Evolutionary conservation across 2,888 invertebrate genomes (phyloP), one percentile per base, ranked within the genome.

Genomic region (Cephus pygmeus): DNA sequence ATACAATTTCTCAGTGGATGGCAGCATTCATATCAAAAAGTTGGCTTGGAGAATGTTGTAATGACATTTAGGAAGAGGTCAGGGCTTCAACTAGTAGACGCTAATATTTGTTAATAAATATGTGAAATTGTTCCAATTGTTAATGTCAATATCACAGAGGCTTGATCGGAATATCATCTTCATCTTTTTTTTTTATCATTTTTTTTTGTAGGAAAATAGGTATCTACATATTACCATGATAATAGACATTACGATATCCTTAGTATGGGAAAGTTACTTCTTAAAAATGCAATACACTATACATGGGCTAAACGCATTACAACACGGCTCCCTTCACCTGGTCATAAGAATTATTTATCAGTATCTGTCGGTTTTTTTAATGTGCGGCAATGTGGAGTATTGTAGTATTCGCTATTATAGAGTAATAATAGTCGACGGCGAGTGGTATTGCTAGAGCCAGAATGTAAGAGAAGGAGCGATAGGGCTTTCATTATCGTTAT

Each of bases 251-350:
- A 83, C 80, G 77, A 83, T 86, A 85, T 79, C 79, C 80, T 84
- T 86, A 83, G 85, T 82, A 76, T 80, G 80, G 82, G 84, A 82
- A 81, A 82, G 80, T 83, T 86, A 87, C 80, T 84, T 87, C 80
- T 87, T 88, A 88, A 89, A 91, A 91, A 91, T 91, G 89, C 90
- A 90, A 90, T 90, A 90, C 86, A 89, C 91, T 91, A 90, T 90
- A 90, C 90, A 90, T 89, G 90, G 90, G 90, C 91, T 90, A 90
- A 89, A 88, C 90, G 89, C 89, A 88, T 90, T 90, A 91, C 88
- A 90, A 91, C 89, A 90, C 87, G 86, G 83, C 88, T 90, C 88
- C 88, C 87, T 86, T 88, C 86, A 90, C 89, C 89, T 88, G 87
- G 88, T 90, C 87, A 85, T 87, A 87, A 87, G 86, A 88, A 87